These are phyloP conservation scores for Drosophila murphyi DNA, from an alignment of 1,140 invertebrate genomes.

Conservation along the genomic window DNA sequence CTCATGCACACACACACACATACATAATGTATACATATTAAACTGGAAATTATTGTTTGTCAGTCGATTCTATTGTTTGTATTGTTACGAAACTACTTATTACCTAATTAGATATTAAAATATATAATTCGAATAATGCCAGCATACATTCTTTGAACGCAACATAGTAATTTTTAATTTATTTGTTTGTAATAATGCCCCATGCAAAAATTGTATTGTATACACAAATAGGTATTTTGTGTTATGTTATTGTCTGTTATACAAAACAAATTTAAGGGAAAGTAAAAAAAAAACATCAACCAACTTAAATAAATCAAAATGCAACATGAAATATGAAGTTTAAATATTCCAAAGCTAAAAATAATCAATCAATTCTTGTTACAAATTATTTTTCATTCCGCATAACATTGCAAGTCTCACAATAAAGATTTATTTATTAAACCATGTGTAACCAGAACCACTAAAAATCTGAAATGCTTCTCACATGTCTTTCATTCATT, in stretches of 20 bases:
- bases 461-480: not conserved
- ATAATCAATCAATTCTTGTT: slow-evolving; percentile 14
- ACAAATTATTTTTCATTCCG: slow-evolving; percentile 36
- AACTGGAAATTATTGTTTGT: slow-evolving; percentile 45
- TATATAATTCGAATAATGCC: slow-evolving; percentile 32
- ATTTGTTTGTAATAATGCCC: slow-evolving; percentile 32
- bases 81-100: slow-evolving; percentile 60
- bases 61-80: slow-evolving; percentile 43
- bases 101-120: slow-evolving; percentile 50
- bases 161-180: slow-evolving; percentile 34
- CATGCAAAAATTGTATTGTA: slow-evolving; percentile 2
- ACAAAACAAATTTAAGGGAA: slow-evolving; percentile 13
- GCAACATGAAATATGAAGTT: slow-evolving; percentile 27
- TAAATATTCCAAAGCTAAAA: slow-evolving; percentile 26
- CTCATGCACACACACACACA: slow-evolving; percentile 51
- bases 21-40: slow-evolving; percentile 38
- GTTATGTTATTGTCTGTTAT: slow-evolving; percentile 48
- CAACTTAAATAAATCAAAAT: slow-evolving; percentile 35
- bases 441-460: slow-evolving; percentile 1
- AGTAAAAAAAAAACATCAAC: not conserved
- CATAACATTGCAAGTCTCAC: slow-evolving; percentile 25
- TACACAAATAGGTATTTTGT: slow-evolving; percentile 40
- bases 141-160: slow-evolving; percentile 31
- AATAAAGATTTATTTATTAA: slow-evolving; percentile 36
- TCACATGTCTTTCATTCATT: not conserved